Conservation (phyloP, 2,113 vertebrate genomes). For the Otus sunia region DNA sequence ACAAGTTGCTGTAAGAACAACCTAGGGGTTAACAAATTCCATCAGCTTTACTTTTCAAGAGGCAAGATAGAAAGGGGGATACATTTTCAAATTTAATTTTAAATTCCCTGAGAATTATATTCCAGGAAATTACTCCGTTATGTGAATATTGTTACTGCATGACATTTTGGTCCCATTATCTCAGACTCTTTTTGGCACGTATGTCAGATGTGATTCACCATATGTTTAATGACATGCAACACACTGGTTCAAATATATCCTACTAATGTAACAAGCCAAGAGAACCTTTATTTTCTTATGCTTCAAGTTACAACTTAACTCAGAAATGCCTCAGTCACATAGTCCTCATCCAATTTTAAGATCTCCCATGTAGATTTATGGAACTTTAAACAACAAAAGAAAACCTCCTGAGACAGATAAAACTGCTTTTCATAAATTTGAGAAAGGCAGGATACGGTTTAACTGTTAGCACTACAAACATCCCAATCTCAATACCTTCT, state of each 20-base stretch:
- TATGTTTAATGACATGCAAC: not conserved
- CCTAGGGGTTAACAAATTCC: not conserved
- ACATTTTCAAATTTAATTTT: not conserved
- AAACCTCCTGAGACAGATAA: not conserved
- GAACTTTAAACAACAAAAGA: conserved; percentile 19
- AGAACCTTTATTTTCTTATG: not conserved
- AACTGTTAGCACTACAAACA: not conserved
- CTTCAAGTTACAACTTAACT: conserved; percentile 18
- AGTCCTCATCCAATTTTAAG: not conserved
- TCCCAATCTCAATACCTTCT: not conserved
- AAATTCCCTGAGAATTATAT: conserved; percentile 3
- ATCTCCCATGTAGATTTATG: not conserved
- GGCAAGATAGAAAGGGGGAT: not conserved
- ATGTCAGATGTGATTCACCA: conserved; percentile 20
- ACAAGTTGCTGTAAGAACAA: not conserved
- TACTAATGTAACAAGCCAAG: not conserved
- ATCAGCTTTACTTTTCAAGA: not conserved
- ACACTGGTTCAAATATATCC: conserved; percentile 9
- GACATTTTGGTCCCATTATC: conserved; percentile 55
- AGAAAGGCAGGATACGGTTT: not conserved
- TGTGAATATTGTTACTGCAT: not conserved
- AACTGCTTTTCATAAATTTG: not conserved
- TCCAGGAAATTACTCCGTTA: conserved; percentile 15
- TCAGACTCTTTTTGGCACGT: conserved; percentile 13
- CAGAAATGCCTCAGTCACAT: conserved; percentile 6